Percentiles rank a stretch among this genome's conserved stretches.
These are phyloP conservation scores for Ochlodes sylvanus DNA, from an alignment of 2,888 invertebrate genomes.

Conservation along the genomic window DNA sequence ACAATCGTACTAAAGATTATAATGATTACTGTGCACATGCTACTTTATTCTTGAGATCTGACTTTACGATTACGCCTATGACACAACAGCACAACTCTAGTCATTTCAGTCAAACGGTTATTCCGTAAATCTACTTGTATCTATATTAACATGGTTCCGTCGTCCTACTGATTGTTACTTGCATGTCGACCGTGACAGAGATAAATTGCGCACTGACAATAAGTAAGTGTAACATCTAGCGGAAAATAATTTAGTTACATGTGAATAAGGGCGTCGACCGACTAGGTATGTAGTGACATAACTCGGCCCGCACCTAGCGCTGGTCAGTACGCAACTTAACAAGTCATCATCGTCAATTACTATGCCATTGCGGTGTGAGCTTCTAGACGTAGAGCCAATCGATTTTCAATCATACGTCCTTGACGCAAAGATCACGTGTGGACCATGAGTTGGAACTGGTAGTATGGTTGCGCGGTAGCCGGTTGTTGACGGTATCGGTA, in stretches of 20 bases:
- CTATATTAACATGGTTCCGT: too few species aligned
- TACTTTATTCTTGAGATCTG: too few species aligned
- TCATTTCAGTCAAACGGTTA: not conserved
- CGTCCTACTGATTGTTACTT: not conserved
- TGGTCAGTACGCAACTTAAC: constrained; percentile 65
- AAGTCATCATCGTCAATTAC: constrained; percentile 54
- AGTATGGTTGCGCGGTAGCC: constrained; percentile 16
- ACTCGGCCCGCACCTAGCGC: constrained; percentile 45
- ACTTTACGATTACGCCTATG: too few species aligned
- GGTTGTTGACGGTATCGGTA: constrained; percentile 32
- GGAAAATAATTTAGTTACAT: not conserved
- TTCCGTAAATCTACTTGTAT: not conserved
- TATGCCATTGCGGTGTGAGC: constrained; percentile 49
- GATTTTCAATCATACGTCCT: constrained; percentile 18
- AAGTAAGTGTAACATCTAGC: constrained; percentile 15
- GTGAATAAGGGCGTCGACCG: constrained; percentile 43
- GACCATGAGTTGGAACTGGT: not conserved
- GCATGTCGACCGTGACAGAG: constrained; percentile 12
- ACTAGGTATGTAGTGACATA: constrained; percentile 57
- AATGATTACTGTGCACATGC: too few species aligned
- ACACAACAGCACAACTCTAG: not conserved
- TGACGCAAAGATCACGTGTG: not conserved
- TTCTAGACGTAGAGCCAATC: constrained; percentile 12
- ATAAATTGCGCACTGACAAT: constrained; percentile 8
- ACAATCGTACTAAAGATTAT: too few species aligned